Conservation (phyloP, 2,113 vertebrate species). For the Calyptommatus sinebrachiatus region DNA sequence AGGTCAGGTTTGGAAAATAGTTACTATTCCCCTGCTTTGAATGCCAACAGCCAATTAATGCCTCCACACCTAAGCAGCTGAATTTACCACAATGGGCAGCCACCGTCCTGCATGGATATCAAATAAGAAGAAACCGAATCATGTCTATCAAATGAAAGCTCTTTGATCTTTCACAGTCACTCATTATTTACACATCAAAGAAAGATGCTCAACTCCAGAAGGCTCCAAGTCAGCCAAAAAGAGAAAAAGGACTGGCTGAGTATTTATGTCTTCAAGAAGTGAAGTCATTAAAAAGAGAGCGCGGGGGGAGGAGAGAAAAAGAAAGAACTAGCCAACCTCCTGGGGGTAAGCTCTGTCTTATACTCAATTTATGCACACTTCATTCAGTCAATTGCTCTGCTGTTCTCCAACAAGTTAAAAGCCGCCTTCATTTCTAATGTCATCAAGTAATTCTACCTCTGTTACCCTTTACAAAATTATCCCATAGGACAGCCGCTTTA, state of each 20-base stretch:
- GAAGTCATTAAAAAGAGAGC: no score
- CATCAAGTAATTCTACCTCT: background rate
- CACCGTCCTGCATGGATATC: slow-evolving; percentile 14
- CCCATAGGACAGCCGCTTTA: background rate
- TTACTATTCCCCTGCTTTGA: background rate
- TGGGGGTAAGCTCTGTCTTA: slow-evolving; percentile 21
- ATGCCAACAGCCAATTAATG: slow-evolving; percentile 1
- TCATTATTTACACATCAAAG: slow-evolving; percentile 60
- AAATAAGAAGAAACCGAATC: slow-evolving; percentile 38
- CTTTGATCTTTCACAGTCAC: slow-evolving; percentile 62
- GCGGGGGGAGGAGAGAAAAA: background rate
- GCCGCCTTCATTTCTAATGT: background rate
- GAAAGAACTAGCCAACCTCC: slow-evolving; percentile 14
- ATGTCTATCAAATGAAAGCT: slow-evolving; percentile 20
- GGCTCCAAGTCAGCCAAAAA: slow-evolving; percentile 46
- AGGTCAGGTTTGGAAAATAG: background rate
- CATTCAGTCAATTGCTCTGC: background rate
- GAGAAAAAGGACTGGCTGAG: background rate
- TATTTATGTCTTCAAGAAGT: no score
- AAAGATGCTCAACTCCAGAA: slow-evolving; percentile 50
- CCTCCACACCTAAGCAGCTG: background rate
- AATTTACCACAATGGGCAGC: background rate
- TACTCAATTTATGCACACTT: rapidly evolving
- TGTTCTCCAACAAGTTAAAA: slow-evolving; percentile 5
- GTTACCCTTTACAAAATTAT: background rate